Evolutionary conservation across 2,888 invertebrate genomes (phyloP).

Genomic region (Phalera bucephala): DNA sequence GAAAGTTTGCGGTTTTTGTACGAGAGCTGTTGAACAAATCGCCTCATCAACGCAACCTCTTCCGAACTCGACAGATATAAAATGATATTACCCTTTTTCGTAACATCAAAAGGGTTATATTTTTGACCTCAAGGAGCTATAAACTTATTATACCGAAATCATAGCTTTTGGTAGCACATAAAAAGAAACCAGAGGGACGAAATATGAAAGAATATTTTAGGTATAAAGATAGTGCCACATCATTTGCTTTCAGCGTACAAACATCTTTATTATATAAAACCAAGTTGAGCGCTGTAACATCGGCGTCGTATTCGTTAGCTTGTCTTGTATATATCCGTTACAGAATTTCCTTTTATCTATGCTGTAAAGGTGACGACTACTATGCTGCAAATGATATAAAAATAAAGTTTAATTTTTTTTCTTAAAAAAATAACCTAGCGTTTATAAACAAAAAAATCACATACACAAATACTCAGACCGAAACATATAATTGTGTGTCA

Average conservation of each 20-base stretch:
- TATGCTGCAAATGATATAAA: no score
- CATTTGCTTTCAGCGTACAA: conserved; percentile 20
- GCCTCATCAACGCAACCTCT: conserved; percentile 43
- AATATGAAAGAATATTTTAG: conserved; percentile 12
- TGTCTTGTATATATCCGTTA: no score
- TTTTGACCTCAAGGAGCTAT: conserved; percentile 10
- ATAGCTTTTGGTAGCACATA: conserved; percentile 13
- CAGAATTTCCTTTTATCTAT: no score
- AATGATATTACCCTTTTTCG: conserved; percentile 33
- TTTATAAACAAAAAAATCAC: no score
- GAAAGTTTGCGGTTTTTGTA: conserved; percentile 61
- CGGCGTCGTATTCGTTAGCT: no score
- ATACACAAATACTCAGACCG: no score
- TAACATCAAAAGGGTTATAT: conserved; percentile 16
- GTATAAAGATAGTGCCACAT: conserved; percentile 15
- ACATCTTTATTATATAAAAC: no score
- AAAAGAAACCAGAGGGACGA: conserved; percentile 10
- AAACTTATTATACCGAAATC: conserved; percentile 12
- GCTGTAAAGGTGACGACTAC: no score
- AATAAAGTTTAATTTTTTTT: no score
- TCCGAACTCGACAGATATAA: conserved; percentile 22
- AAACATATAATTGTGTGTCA: no score
- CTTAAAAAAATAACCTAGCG: no score
- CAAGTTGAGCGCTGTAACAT: no score
- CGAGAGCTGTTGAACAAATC: conserved; percentile 48